These are phyloP conservation scores for Taenioides sp. DNA, from an alignment of 2,797 vertebrate species.

Conservation along the genomic window DNA sequence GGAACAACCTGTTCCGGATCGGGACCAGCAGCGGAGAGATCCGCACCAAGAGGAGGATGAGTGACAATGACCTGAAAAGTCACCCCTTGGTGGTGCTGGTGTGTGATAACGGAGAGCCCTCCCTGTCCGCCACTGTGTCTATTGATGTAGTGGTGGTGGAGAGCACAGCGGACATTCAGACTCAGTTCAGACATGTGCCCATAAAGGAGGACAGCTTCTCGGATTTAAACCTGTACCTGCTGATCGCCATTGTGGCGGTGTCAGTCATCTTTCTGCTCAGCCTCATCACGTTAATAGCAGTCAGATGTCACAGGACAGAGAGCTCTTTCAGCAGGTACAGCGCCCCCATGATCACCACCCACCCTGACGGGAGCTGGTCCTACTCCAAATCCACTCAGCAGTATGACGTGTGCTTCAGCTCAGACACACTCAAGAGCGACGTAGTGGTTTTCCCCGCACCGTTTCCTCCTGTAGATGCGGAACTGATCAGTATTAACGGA, in stretches of 20 bases:
- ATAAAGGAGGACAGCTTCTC: conserved; percentile 14
- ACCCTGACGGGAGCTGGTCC: conserved; percentile 13
- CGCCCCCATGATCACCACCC: conserved; percentile 12
- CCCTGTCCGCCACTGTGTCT: conserved; percentile 12
- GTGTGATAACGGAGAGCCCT: conserved; percentile 13
- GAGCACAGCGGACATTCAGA: conserved; percentile 11
- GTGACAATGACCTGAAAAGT: conserved; percentile 12
- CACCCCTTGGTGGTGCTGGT: conserved; percentile 13
- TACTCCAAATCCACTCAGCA: conserved; percentile 8
- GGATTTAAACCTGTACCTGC: conserved; percentile 13
- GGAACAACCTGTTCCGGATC: conserved; percentile 46
- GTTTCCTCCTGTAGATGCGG: conserved; percentile 49
- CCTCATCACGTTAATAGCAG: conserved; percentile 13
- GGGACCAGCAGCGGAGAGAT: conserved; percentile 11
- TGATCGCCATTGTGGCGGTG: conserved; percentile 10
- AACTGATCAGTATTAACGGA: conserved; percentile 30
- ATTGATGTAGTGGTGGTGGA: conserved; percentile 14
- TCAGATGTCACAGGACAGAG: conserved; percentile 14
- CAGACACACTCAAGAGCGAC: conserved; percentile 5
- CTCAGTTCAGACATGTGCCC: conserved; percentile 11
- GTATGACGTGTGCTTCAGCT: neutral
- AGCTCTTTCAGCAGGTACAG: conserved; percentile 13
- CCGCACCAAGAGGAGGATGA: conserved; percentile 13
- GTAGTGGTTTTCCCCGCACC: conserved; percentile 36
- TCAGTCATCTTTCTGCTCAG: conserved; percentile 14